phyloP scores from a whole-genome alignment of 1,140 invertebrate genomes.

The Agraylea sexmaculata region DNA sequence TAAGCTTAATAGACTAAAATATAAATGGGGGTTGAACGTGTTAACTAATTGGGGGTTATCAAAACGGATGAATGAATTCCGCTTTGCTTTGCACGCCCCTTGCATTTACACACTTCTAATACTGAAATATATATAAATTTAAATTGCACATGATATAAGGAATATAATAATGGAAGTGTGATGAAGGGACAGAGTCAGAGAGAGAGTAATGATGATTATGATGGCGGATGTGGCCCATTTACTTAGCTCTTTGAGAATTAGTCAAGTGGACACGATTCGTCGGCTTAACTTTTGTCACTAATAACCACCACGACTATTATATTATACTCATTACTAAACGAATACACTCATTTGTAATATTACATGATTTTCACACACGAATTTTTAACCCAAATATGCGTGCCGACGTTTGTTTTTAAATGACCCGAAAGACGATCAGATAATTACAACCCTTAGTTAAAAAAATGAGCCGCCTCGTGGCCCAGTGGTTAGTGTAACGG shows the following conservation, averaged over 20 bases:
- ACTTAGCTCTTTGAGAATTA: conserved; percentile 13
- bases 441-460: no score
- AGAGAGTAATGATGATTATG: not conserved
- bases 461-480: no score
- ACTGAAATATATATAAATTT: no score
- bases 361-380: conserved; percentile 5
- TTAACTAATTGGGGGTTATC: not conserved
- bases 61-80: conserved; percentile 1
- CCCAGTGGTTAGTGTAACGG: no score
- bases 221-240: conserved; percentile 10
- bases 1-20: no score
- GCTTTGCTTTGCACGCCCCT: no score
- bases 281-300: conserved; percentile 8
- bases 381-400: conserved; percentile 5
- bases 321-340: not conserved
- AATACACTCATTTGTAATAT: not conserved
- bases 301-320: not conserved
- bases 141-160: not conserved
- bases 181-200: not conserved
- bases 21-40: no score
- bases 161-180: not conserved
- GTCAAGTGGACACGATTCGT: conserved; percentile 11
- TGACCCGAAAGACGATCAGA: no score
- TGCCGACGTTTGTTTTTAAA: not conserved
- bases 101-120: no score